Evolutionary conservation across 2,797 vertebrate genomes (phyloP).

Genomic region (Percopsis omiscomaycus): DNA sequence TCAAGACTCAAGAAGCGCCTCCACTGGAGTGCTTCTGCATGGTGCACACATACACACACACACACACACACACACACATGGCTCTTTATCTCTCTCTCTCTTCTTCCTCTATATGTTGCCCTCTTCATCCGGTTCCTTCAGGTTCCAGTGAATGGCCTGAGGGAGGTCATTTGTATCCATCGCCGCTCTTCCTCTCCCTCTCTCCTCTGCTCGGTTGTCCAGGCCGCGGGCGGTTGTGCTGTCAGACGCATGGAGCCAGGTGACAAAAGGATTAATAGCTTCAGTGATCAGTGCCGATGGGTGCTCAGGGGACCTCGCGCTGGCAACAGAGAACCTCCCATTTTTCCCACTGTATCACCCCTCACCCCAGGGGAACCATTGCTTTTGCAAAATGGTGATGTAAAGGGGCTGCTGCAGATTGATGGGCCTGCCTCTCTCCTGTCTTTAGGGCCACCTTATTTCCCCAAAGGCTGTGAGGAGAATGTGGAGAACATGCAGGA

Average conservation of each 20-base stretch:
- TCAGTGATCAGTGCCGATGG: constrained; percentile 51
- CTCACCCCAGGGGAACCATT: constrained; percentile 15
- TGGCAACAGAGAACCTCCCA: constrained; percentile 33
- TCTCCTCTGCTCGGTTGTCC: constrained; percentile 43
- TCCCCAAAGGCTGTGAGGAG: constrained; percentile 17
- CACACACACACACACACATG: constrained; percentile 13
- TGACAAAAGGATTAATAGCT: constrained; percentile 69
- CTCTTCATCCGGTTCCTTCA: neutral
- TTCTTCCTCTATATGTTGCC: neutral
- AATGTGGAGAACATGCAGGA: constrained; percentile 10
- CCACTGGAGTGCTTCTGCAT: constrained; percentile 26
- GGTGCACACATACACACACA: constrained; percentile 31
- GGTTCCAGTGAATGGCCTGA: constrained; percentile 54
- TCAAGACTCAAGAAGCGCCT: constrained; percentile 15
- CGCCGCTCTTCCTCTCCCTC: constrained; percentile 52
- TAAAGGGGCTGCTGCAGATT: constrained; percentile 9
- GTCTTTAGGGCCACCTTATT: constrained; percentile 9
- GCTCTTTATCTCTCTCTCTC: constrained; percentile 19
- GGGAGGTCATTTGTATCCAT: constrained; percentile 67
- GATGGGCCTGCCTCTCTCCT: constrained; percentile 25
- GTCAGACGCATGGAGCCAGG: constrained; percentile 58
- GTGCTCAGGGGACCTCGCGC: constrained; percentile 19
- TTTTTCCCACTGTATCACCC: constrained; percentile 29
- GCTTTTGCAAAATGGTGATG: constrained; percentile 8
- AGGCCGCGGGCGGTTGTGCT: constrained; percentile 53